Base-by-base conservation (phyloP, 1,140 invertebrate genomes). In the Ceratitis capitata region DNA sequence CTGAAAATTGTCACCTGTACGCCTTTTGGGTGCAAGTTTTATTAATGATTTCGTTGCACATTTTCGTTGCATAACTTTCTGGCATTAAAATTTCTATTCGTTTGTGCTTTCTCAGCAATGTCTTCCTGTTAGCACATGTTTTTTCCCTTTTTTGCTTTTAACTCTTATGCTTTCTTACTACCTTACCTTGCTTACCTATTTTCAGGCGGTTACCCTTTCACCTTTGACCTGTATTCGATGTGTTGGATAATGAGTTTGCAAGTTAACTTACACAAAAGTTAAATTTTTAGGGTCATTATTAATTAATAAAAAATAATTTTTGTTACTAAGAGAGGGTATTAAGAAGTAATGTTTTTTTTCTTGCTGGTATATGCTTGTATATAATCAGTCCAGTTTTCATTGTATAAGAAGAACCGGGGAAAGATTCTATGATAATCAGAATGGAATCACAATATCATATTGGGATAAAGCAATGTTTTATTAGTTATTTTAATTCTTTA, bases 341-440 rank as follows among this genome's bases (percentile, higher is more conserved):
- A n/a, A n/a, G n/a, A n/a, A n/a, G n/a, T n/a, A n/a, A n/a, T n/a
- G n/a, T n/a, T n/a, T n/a, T n/a, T n/a, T n/a, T n/a, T n/a, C n/a
- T n/a, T n/a, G n/a, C n/a, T n/a, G n/a, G n/a, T n/a, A n/a, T n/a
- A n/a, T n/a, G n/a, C n/a, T n/a, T n/a, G n/a, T n/a, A n/a, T n/a
- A n/a, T n/a, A n/a, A n/a, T n/a, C 45, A 78, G 45, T 35, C 16
- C 69, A 14, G 14, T 32, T 83, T 82, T 85, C 85, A 85, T 88
- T 29, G 83, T 88, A 88, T 85, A 93, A 97, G 96, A 96, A 91
- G 92, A 95, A 86, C 96, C 96, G 12, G 93, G 93, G 87, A 92
- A 94, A 84, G 93, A 94, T 87, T 96, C 96, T 45, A 92, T 93
- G 86, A 95, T 98, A 90, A 94, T 93, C 49, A 96, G 95, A 1